phyloP scores from a whole-genome alignment of 2,113 vertebrate species.

The Leucopsar rothschildi region DNA sequence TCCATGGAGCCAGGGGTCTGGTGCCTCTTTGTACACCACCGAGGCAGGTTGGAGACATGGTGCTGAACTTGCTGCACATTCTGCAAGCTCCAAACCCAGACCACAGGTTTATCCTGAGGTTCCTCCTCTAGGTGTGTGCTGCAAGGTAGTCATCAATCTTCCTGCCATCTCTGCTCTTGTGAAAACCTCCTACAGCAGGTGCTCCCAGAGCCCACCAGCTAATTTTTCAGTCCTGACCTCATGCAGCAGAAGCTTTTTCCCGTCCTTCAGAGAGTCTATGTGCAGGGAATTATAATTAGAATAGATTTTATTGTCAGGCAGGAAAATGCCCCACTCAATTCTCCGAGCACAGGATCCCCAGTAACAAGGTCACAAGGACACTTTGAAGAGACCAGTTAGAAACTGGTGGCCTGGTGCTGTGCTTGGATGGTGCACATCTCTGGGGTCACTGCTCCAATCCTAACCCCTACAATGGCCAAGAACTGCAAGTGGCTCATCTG shows the following conservation, averaged over 20 bases:
- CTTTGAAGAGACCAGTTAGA: background rate
- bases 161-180: background rate
- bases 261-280: background rate
- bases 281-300: background rate
- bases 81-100: background rate
- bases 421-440: background rate
- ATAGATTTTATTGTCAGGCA: background rate
- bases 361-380: background rate
- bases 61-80: background rate
- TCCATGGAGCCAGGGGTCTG: background rate
- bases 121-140: background rate
- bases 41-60: background rate
- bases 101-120: accelerated
- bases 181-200: background rate
- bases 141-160: background rate
- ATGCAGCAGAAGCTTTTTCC: background rate
- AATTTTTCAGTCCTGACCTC: background rate
- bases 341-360: accelerated
- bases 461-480: background rate
- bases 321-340: background rate
- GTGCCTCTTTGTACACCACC: background rate
- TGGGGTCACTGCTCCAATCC: accelerated
- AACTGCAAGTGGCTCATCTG: background rate
- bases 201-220: background rate
- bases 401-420: background rate